phyloP scores from a whole-genome alignment of 2,888 invertebrate species.

The Pristionchus mayeri region DNA sequence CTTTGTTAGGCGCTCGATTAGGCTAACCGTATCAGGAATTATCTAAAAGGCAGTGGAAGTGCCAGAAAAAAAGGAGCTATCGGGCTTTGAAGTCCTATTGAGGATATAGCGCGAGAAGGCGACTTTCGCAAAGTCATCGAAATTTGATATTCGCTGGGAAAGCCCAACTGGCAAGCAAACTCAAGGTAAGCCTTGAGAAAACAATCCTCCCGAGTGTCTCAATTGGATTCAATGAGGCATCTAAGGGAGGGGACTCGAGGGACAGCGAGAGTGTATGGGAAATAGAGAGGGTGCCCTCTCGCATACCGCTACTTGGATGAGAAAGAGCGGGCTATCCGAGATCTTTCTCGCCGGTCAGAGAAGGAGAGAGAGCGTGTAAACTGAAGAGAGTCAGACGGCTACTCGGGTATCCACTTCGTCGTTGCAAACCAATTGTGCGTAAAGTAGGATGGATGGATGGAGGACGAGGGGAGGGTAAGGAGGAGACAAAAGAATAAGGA shows the following conservation, averaged over 20 bases:
- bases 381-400: too few species aligned
- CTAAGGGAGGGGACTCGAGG: background rate
- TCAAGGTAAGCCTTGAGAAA: background rate
- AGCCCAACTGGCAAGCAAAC: background rate
- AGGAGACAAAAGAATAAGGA: constrained; percentile 39
- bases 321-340: too few species aligned
- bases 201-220: constrained; percentile 9
- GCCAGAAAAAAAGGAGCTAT: too few species aligned
- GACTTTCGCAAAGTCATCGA: constrained; percentile 11
- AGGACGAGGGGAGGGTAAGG: background rate
- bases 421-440: constrained; percentile 44
- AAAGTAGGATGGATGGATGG: constrained; percentile 24
- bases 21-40: too few species aligned
- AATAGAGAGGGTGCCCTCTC: background rate
- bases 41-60: too few species aligned
- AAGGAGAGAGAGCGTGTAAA: too few species aligned
- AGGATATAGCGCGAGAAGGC: too few species aligned
- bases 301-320: constrained; percentile 16
- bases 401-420: background rate
- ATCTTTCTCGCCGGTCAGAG: too few species aligned
- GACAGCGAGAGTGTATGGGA: background rate
- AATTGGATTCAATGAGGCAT: constrained; percentile 29
- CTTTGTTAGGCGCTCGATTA: too few species aligned
- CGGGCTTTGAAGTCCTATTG: too few species aligned
- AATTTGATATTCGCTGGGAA: constrained; percentile 23